These are phyloP conservation scores for Petaurus breviceps DNA, from an alignment of 2,113 vertebrate species.

Conservation along the genomic window DNA sequence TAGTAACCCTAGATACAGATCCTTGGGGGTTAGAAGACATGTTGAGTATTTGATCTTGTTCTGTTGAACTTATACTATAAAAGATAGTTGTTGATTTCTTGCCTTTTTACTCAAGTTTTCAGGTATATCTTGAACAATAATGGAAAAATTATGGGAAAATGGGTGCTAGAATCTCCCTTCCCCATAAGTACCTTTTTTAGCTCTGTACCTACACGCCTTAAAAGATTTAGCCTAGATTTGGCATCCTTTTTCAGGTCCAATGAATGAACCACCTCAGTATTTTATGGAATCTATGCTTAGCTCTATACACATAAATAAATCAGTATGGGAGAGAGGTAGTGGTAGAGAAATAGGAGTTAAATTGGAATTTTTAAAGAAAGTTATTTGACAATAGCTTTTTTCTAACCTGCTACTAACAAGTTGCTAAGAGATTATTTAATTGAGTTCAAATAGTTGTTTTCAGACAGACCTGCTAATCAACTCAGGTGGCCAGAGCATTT, in stretches of 20 bases:
- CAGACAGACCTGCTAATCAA: conserved; percentile 13
- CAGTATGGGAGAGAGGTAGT: background rate
- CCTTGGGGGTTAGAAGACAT: background rate
- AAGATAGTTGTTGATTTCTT: background rate
- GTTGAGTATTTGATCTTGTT: conserved; percentile 20
- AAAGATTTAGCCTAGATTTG: background rate
- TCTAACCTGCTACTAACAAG: conserved; percentile 12
- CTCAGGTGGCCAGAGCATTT: conserved; percentile 1
- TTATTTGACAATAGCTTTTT: conserved; percentile 44
- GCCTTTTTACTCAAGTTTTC: background rate
- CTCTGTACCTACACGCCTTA: background rate
- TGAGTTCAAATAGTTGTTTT: conserved; percentile 17
- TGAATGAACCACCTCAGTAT: background rate
- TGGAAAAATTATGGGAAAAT: background rate
- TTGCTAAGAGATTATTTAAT: background rate
- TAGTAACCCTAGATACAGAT: conserved; percentile 11
- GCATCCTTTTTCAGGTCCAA: background rate
- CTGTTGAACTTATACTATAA: background rate
- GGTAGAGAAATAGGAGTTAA: background rate
- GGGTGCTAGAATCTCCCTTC: background rate
- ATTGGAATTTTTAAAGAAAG: conserved; percentile 6
- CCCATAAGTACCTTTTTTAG: background rate
- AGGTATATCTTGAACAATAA: conserved; percentile 12
- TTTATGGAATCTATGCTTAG: background rate
- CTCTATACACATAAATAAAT: background rate